These are phyloP conservation scores for Ciona savignyi DNA, from an alignment of 23 tunicate species.

Conservation along the genomic window DNA sequence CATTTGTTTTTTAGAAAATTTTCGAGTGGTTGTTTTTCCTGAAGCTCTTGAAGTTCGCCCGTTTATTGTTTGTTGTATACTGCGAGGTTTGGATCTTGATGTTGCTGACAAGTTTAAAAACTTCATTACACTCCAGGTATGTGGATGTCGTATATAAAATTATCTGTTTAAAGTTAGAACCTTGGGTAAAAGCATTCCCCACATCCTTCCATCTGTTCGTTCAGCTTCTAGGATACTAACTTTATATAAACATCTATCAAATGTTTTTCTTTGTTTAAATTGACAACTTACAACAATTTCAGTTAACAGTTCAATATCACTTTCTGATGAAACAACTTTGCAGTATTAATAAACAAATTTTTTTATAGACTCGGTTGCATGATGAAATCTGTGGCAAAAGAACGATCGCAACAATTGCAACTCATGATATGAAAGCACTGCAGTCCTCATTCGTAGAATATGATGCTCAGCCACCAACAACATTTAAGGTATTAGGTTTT, in stretches of 20 bases:
- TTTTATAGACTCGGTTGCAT: constrained; percentile 60
- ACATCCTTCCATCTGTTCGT: too few relatives aligned
- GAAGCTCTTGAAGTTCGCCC: constrained; percentile 77
- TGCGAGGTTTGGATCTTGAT: constrained; percentile 32
- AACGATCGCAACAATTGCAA: constrained; percentile 80
- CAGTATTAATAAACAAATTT: not conserved
- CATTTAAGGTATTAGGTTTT: constrained; percentile 47
- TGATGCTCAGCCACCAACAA: constrained; percentile 55
- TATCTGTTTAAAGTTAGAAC: too few relatives aligned
- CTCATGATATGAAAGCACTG: constrained; percentile 61
- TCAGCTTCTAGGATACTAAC: too few relatives aligned
- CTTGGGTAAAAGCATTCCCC: too few relatives aligned
- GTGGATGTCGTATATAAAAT: not conserved
- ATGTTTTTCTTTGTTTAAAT: too few relatives aligned
- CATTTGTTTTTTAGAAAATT: not conserved
- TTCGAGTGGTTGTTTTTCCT: constrained; percentile 39
- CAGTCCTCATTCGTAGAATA: constrained; percentile 26
- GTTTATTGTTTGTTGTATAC: constrained; percentile 70
- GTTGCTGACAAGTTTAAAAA: constrained; percentile 29
- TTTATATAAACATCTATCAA: too few relatives aligned
- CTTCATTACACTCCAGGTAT: constrained; percentile 69
- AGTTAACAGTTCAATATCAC: too few relatives aligned
- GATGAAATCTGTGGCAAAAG: constrained; percentile 70
- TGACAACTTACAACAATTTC: too few relatives aligned
- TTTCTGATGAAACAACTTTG: too few relatives aligned